Evolutionary conservation across 2,797 vertebrate genomes (phyloP), one percentile per base, ranked within the genome.

Genomic region (Chloroceryle inda): DNA sequence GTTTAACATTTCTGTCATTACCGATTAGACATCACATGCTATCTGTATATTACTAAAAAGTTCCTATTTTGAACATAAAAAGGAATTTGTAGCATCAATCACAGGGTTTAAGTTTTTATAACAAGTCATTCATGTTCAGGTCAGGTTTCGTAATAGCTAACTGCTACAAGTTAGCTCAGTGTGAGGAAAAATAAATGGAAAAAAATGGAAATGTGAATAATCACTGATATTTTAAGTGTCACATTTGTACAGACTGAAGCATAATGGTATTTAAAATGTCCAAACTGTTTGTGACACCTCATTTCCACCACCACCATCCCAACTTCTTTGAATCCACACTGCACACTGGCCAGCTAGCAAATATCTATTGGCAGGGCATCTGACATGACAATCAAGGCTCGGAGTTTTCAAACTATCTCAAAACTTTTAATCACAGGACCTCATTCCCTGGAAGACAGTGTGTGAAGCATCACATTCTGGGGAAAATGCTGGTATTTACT

Each of bases 1-100:
- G 81, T 76, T 80, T 85, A 96, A 94, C 81, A 76, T 76, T 96
- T 87, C 50, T 91, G 88, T 84, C 76, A 68, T 75, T 95, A 83
- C 42, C 88, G 40, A 90, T 95, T 81, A 96, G 58, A 82, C 49
- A 64, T 85, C 33, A 72, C 45, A 62, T 27, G 22, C 23, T 72
- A 64, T 49, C 45, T 76, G 68, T 61, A 8, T 45, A 40, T 86
- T 85, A 90, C 71, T 77, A 55, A 82, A 85, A 88, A 63, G 50
- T 91, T 64, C 8, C 4, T 45, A 85, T 74, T 95, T 79, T 52
- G 44, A 83, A 64, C 29, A 72, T 61, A 88, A 77, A 96, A 96
- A 95, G 35, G 73, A 44, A 79, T 82, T 73, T 76, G 53, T 76
- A 78, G 72, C 87, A 56, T 61, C 26, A 45, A 23, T 21, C 23